Evolutionary conservation across 2,888 invertebrate species (phyloP).

Genomic region (Luperina testacea): DNA sequence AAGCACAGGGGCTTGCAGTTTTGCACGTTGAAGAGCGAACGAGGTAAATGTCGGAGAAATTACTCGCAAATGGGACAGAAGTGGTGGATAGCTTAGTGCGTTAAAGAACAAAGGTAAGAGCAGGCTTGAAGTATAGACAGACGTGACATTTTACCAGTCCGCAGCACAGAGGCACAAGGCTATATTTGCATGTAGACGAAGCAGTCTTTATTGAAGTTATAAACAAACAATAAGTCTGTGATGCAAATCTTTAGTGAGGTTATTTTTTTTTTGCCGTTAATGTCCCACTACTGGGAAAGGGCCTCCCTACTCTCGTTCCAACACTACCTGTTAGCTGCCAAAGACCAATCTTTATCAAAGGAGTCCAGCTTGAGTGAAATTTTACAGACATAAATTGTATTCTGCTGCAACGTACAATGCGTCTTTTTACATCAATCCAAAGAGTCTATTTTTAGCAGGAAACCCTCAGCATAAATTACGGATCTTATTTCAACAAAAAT

Average conservation of each 20-base stretch:
- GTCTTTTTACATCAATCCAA: neutral
- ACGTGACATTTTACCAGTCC: neutral
- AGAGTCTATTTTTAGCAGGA: neutral
- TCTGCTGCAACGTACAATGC: neutral
- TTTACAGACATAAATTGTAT: neutral
- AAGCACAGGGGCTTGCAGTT: conserved; percentile 28
- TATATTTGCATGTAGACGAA: neutral
- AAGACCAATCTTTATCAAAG: too few relatives aligned
- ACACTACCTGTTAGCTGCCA: too few relatives aligned
- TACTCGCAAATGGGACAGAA: conserved; percentile 4
- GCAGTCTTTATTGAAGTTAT: too few relatives aligned
- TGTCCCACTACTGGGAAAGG: too few relatives aligned
- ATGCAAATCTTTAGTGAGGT: neutral
- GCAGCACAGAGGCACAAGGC: neutral
- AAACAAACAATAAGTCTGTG: too few relatives aligned
- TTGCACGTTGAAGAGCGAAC: conserved; percentile 19
- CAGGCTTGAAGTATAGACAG: too few relatives aligned
- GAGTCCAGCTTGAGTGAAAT: neutral
- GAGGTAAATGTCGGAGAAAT: conserved; percentile 19
- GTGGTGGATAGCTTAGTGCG: neutral
- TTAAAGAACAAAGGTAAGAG: neutral
- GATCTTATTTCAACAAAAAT: conserved; percentile 24
- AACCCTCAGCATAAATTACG: conserved; percentile 2
- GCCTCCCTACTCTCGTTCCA: too few relatives aligned
- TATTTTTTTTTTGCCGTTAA: too few relatives aligned